Evolutionary conservation across 92 coral and sea anemone genomes (phyloP).

Genomic region (Bergia puertoricense): DNA sequence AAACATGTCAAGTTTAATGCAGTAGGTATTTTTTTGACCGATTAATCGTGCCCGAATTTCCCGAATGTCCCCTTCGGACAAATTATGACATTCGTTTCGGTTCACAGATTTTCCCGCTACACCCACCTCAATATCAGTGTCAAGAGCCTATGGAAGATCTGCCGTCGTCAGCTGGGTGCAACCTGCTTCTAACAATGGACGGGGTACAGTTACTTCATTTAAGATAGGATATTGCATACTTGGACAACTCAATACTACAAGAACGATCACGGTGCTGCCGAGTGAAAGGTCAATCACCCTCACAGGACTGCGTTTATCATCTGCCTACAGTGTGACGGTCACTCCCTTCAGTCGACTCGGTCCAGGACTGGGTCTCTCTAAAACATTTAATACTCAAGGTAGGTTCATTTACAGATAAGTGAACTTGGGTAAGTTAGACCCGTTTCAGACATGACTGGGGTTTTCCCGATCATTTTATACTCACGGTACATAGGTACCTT

Average conservation of each 20-base stretch:
- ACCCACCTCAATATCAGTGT: constrained; percentile 1
- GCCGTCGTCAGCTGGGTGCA: constrained; percentile 8
- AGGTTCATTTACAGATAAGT: neutral
- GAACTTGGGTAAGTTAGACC: no score
- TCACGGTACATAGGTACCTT: no score
- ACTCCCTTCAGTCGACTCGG: neutral
- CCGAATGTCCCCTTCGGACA: no score
- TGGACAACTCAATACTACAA: neutral
- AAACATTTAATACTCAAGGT: constrained; percentile 7
- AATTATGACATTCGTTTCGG: no score
- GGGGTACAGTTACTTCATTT: constrained; percentile 9
- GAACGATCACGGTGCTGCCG: neutral
- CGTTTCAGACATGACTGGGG: no score
- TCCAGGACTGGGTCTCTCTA: constrained; percentile 18
- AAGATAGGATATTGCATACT: neutral
- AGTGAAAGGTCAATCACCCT: neutral
- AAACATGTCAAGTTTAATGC: no score
- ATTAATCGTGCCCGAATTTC: no score
- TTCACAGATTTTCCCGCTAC: constrained; percentile 23
- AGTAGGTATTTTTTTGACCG: no score
- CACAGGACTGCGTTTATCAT: neutral
- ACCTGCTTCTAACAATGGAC: neutral
- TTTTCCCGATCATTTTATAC: no score
- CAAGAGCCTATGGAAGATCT: neutral
- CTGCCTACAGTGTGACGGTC: constrained; percentile 11